Conservation (phyloP, 92 coral and sea anemone genomes). For the Palythoa heliodiscus region DNA sequence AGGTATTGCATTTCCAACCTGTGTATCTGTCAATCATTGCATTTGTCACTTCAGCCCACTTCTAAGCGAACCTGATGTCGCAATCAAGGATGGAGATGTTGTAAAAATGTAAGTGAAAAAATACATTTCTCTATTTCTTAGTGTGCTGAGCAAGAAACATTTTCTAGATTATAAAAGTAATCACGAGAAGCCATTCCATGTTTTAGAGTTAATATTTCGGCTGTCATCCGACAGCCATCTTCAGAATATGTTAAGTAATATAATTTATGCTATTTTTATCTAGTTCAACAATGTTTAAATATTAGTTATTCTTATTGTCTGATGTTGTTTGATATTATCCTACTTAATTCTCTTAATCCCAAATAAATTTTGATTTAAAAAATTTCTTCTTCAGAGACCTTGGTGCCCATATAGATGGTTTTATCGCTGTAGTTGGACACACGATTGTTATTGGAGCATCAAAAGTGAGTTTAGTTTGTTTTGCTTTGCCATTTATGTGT, state of each 20-base stretch:
- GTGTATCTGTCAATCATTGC: slow-evolving; percentile 91
- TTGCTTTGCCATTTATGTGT: neutral
- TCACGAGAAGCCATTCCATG: no score
- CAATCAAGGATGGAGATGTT: slow-evolving; percentile 81
- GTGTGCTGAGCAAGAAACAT: neutral
- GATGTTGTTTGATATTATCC: no score
- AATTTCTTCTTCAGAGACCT: slow-evolving; percentile 72
- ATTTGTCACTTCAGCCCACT: slow-evolving; percentile 97
- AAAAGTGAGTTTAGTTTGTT: slow-evolving; percentile 55
- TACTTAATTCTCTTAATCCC: no score
- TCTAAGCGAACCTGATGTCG: slow-evolving; percentile 79
- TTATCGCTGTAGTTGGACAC: slow-evolving; percentile 95
- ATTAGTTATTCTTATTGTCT: no score
- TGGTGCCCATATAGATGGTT: slow-evolving; percentile 98
- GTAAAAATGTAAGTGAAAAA: slow-evolving; percentile 88
- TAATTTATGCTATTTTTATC: no score
- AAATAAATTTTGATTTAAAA: no score
- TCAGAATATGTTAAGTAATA: no score
- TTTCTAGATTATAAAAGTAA: neutral
- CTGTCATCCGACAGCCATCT: no score
- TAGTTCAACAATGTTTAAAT: no score
- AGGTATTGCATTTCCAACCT: slow-evolving; percentile 98
- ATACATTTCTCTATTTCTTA: neutral
- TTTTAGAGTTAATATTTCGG: no score
- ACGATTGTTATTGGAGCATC: slow-evolving; percentile 95